Percentiles rank a stretch among this genome's conserved stretches.
Conservation (phyloP, 30 jellyfish, hydroid and myxozoan species). For the Clytia hemisphaerica region DNA sequence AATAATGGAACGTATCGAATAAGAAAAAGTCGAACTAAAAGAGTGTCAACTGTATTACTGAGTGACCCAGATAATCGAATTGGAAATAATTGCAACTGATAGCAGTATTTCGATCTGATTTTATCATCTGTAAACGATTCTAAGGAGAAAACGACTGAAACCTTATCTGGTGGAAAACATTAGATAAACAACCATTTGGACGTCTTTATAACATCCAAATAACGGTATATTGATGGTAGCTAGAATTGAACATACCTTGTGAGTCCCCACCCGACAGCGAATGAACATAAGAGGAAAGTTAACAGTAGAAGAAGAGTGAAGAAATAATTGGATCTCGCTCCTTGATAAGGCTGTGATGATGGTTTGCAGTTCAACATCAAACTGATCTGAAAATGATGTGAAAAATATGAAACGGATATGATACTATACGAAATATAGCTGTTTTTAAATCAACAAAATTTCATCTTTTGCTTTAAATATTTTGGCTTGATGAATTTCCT, state of each 20-base stretch:
- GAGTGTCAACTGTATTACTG: too few species aligned
- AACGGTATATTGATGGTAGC: neutral
- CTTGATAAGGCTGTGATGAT: constrained; percentile 89
- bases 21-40: too few species aligned
- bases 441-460: constrained; percentile 7
- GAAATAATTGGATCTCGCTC: constrained; percentile 89
- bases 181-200: too few species aligned
- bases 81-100: neutral
- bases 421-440: too few species aligned
- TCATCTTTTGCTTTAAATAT: too few species aligned
- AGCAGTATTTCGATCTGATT: neutral
- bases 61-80: neutral
- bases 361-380: constrained; percentile 90
- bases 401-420: constrained; percentile 10
- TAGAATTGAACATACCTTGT: constrained; percentile 39
- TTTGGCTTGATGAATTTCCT: too few species aligned
- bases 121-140: neutral
- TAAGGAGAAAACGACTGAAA: neutral
- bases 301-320: constrained; percentile 79
- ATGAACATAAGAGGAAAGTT: constrained; percentile 73
- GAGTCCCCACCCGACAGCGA: constrained; percentile 97
- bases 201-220: too few species aligned
- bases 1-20: neutral
- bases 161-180: neutral
- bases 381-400: constrained; percentile 29